Conservation (phyloP, 2,113 vertebrate species). For the Hippolais icterina region DNA sequence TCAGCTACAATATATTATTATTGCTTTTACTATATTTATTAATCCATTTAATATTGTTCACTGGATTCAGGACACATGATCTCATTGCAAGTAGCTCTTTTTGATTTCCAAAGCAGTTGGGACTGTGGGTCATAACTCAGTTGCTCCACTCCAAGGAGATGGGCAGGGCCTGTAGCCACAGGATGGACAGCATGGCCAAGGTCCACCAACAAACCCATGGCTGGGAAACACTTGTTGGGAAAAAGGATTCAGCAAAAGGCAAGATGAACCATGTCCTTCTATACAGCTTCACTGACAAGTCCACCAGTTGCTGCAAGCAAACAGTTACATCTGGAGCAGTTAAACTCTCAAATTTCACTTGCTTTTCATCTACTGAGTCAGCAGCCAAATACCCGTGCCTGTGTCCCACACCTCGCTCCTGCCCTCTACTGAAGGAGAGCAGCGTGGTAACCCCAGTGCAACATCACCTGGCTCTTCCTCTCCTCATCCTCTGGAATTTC, state of each 20-base stretch:
- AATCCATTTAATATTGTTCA: background rate
- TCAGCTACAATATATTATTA: background rate
- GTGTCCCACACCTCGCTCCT: background rate
- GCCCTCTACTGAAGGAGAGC: slow-evolving; percentile 16
- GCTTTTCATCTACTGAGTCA: accelerated
- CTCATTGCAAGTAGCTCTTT: background rate
- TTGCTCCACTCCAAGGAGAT: background rate
- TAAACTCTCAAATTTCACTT: background rate
- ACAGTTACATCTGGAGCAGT: background rate
- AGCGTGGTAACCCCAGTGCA: background rate
- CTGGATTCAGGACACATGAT: accelerated
- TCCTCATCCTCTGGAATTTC: background rate
- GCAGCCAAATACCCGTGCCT: background rate
- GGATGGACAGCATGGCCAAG: background rate
- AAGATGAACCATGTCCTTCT: background rate
- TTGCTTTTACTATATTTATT: background rate
- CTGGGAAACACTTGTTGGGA: background rate
- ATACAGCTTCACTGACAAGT: background rate
- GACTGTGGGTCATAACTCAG: background rate
- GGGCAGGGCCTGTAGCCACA: background rate
- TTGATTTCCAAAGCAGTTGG: background rate
- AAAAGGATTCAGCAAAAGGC: background rate
- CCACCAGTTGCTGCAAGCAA: background rate
- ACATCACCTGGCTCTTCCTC: background rate
- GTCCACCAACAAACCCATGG: background rate